Percentiles rank a stretch among this genome's conserved stretches.
Conservation (phyloP, 2,797 vertebrate species). For the Danio albolineatus region DNA sequence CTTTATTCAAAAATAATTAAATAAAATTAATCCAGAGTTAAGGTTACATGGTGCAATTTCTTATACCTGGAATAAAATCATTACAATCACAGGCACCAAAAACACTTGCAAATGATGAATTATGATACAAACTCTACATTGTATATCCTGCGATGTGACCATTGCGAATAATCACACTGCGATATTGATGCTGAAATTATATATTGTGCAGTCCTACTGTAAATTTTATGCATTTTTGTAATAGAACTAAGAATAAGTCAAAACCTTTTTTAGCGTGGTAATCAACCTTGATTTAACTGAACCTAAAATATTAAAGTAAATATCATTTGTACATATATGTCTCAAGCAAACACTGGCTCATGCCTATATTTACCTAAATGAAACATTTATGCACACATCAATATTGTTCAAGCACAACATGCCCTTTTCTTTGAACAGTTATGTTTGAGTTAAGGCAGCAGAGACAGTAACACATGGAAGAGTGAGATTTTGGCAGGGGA, state of each 20-base stretch:
- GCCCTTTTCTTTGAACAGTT: neutral
- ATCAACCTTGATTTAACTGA: neutral
- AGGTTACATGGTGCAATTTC: too few species aligned
- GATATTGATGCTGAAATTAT: too few species aligned
- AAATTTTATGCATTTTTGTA: neutral
- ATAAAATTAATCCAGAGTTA: too few species aligned
- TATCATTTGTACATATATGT: neutral
- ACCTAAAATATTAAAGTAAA: neutral
- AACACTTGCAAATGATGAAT: too few species aligned
- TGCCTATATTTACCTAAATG: neutral
- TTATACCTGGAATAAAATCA: too few species aligned
- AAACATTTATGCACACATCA: neutral
- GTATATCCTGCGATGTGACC: too few species aligned
- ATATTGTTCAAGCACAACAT: neutral
- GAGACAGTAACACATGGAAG: constrained; percentile 6
- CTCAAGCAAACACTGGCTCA: neutral
- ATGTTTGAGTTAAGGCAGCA: neutral
- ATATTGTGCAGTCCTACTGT: too few species aligned
- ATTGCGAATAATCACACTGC: too few species aligned
- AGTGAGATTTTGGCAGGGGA: constrained; percentile 1
- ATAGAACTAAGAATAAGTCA: neutral
- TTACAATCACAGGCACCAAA: too few species aligned
- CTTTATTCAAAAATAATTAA: too few species aligned
- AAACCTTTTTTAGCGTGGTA: neutral
- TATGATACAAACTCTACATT: too few species aligned